Base-by-base conservation (phyloP, 1,140 invertebrate species). In the Drosophila ironensis region DNA sequence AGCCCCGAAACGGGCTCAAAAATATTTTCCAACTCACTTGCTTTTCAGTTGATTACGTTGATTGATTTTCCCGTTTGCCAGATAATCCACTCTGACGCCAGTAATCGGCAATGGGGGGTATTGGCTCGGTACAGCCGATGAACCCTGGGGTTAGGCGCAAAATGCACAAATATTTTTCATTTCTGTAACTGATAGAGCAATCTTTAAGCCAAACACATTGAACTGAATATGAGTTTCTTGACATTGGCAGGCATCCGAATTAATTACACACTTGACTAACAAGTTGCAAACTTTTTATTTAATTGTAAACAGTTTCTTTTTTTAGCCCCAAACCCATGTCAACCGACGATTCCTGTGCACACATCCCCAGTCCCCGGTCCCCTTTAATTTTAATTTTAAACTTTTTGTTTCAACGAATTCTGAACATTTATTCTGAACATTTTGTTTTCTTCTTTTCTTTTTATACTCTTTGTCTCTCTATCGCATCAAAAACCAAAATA, bases 361-460 rank as follows among this genome's bases (percentile, higher is more conserved):
- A 22, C n/a, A n/a, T n/a, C 16, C 38, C 11, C 6, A 19, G 4
- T 28, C 20, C 5, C 9, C 6, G 14, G 30, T 38, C 8, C 33
- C 33, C 24, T 5, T 47, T 60, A 56, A 30, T 38, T 63, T 61
- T 53, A 53, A 27, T 47, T 68, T 73, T 14, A 28, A 22, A 46
- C 42, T 35, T 44, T 57, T 57, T 37, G 30, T 48, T 42, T 33
- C 25, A 11, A 28, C 16, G 27, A 60, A 57, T 27, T 44, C 41
- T 56, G 40, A 40, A 35, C 11, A 35, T 35, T 35, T 38, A 53
- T 46, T 78, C 66, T 87, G 30, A 87, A 87, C 56, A 74, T 78
- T 87, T 69, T 47, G 74, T 77, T 66, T 87, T 77, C 64, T 86
- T 73, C 71, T 76, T 84, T 80, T 70, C 68, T 88, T 78, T 73